Evolutionary conservation across 2,797 vertebrate genomes (phyloP), one percentile per base, ranked within the genome.

Genomic region (Epinephelus malabaricus): DNA sequence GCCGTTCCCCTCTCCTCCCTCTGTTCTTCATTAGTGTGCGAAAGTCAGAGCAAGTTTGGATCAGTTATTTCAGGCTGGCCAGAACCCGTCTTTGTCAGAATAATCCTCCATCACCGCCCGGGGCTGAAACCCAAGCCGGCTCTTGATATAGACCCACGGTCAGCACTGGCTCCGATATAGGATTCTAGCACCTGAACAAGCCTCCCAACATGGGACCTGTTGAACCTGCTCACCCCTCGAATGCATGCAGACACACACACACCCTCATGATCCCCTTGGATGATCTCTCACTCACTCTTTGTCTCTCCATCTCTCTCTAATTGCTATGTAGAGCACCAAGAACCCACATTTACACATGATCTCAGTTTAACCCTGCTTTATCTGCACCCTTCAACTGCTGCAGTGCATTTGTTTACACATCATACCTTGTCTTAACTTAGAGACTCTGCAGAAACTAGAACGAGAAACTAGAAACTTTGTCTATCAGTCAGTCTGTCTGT

Each of bases 151-250:
- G 94, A 92, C 83, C 90, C 89, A 89, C 73, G 90, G 93, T 93
- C 93, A 94, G 94, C 90, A 88, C 86, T 92, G 92, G 92, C 90
- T 91, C 89, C 81, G 87, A 89, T 89, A 90, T 91, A 87, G 92
- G 91, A 94, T 94, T 94, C 88, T 94, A 93, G 86, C 92, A 95
- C 94, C 94, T 94, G 92, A 87, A 86, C 84, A 59, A 84, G 89
- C 86, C 88, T 88, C 86, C 87, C 85, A 90, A 90, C 90, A 92
- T 86, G 87, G 93, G 92, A 93, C 92, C 87, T 81, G 85, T 66
- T 95, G 95, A 96, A 95, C 95, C 90, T 83, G 83, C 74, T 95
- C 93, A 94, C 95, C 90, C 87, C 64, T 34, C 69, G 73, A 82
- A 83, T 81, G 79, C 82, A 84, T 58, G 60, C 84, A 90, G 62